phyloP scores from a whole-genome alignment of 1,140 invertebrate genomes.

The Chrysomallon squamiferum region DNA sequence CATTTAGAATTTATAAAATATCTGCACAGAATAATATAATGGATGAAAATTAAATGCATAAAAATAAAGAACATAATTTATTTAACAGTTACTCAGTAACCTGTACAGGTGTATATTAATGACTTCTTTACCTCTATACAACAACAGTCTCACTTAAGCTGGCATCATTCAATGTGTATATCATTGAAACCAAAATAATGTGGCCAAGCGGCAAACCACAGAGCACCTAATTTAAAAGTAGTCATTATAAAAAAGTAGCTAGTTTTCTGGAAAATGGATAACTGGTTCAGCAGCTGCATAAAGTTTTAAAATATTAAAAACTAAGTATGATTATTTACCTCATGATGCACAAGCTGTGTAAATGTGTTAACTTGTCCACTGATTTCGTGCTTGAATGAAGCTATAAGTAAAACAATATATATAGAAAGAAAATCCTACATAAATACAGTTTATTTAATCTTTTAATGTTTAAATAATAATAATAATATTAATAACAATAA shows the following conservation, averaged over 20 bases:
- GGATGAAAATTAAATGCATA: too few relatives aligned
- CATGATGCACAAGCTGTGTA: conserved; percentile 78
- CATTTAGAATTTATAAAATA: too few relatives aligned
- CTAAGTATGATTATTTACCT: conserved; percentile 57
- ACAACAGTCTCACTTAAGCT: too few relatives aligned
- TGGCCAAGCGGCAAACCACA: background rate
- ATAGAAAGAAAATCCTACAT: background rate
- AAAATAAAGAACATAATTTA: too few relatives aligned
- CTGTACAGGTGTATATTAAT: too few relatives aligned
- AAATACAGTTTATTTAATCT: background rate
- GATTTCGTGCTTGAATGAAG: conserved; percentile 75
- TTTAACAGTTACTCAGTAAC: too few relatives aligned
- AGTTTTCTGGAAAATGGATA: background rate
- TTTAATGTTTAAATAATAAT: background rate
- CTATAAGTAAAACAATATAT: conserved; percentile 39
- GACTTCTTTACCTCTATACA: too few relatives aligned
- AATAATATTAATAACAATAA: background rate
- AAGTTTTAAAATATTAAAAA: background rate
- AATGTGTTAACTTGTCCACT: conserved; percentile 74
- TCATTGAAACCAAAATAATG: background rate
- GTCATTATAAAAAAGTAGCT: background rate
- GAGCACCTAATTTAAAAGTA: background rate
- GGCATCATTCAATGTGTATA: too few relatives aligned
- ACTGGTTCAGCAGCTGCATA: background rate
- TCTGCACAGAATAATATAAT: too few relatives aligned